These are phyloP conservation scores for Lumbricus terrestris DNA, from an alignment of 2,888 invertebrate species.

Conservation along the genomic window DNA sequence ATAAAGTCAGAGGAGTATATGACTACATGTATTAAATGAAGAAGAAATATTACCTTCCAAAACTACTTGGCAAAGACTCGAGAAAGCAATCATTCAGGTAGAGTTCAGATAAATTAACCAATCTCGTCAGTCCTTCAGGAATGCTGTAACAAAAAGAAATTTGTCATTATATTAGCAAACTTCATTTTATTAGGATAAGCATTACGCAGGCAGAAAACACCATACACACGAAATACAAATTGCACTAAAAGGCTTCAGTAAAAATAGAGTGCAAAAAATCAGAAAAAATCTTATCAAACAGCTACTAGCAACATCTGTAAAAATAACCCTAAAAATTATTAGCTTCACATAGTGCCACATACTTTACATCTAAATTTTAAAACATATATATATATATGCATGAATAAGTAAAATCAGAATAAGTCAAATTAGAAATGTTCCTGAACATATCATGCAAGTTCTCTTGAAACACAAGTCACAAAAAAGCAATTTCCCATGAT, in stretches of 20 bases:
- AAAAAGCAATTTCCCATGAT: neutral
- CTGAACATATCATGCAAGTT: neutral
- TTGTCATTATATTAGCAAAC: neutral
- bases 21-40: conserved; percentile 15
- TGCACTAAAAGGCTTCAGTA: neutral
- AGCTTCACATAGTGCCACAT: neutral
- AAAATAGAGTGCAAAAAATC: neutral
- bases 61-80: conserved; percentile 89
- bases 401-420: neutral
- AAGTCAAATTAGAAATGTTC: neutral
- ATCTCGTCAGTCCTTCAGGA: conserved; percentile 87
- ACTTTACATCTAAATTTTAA: neutral
- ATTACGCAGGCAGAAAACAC: neutral
- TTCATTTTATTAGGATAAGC: neutral
- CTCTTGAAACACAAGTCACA: neutral
- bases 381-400: neutral
- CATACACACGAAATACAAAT: neutral
- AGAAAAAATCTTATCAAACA: neutral
- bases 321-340: neutral
- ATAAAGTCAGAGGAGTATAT: too few relatives aligned
- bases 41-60: conserved; percentile 67
- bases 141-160: conserved; percentile 61
- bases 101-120: conserved; percentile 81
- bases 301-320: too few relatives aligned
- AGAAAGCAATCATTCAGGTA: conserved; percentile 88